Percentiles rank a stretch among this genome's conserved stretches.
phyloP scores from a whole-genome alignment of 1,140 invertebrate genomes.

The Meloidogyne exigua region DNA sequence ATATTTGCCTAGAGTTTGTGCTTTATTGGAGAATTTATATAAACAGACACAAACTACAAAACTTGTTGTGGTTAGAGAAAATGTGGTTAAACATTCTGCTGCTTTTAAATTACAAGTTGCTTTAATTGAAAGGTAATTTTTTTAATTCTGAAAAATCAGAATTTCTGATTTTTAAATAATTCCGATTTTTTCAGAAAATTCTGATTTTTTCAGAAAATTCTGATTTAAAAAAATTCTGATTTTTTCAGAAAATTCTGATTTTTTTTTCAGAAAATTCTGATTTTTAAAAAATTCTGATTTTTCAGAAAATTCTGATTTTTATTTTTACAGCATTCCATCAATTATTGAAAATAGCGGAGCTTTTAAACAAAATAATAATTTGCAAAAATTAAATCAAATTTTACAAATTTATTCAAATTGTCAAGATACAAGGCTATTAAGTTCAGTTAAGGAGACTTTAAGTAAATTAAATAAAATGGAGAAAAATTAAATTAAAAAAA shows the following conservation, averaged over 20 bases:
- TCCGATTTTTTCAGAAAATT: neutral
- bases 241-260: neutral
- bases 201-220: neutral
- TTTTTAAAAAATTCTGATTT: no score
- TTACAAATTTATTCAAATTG: neutral
- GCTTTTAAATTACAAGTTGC: conserved; percentile 36
- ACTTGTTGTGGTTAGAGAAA: neutral
- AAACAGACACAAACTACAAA: conserved; percentile 14
- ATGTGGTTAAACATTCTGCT: conserved; percentile 7
- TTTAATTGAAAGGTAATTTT: conserved; percentile 22
- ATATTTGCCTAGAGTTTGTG: conserved; percentile 26
- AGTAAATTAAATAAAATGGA: neutral
- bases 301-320: neutral
- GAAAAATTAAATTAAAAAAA: neutral
- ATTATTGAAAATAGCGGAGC: neutral
- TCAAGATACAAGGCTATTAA: neutral
- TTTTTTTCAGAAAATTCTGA: neutral
- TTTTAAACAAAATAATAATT: neutral
- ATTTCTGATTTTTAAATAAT: no score
- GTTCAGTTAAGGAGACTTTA: neutral
- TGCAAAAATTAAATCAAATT: neutral
- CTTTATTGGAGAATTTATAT: neutral
- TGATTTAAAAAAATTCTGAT: neutral
- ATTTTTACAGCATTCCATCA: neutral
- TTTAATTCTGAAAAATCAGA: no score